Evolutionary conservation across 2,888 invertebrate genomes (phyloP).

Genomic region (Polydesmus complanatus): DNA sequence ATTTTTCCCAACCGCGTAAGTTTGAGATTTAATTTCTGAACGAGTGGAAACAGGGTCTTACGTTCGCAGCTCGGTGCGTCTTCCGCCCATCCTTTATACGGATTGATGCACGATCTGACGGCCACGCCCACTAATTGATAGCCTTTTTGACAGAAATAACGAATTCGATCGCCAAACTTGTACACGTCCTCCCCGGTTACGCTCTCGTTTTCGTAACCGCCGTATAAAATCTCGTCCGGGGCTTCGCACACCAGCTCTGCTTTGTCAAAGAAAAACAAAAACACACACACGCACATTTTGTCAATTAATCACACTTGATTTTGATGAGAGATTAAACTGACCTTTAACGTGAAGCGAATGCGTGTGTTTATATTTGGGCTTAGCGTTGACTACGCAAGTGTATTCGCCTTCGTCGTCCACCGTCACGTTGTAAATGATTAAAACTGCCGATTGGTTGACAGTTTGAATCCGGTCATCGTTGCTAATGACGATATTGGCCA

Average conservation of each 20-base stretch:
- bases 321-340: conserved; percentile 6
- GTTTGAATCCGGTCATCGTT: conserved; percentile 12
- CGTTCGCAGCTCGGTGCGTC: conserved; percentile 14
- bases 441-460: conserved; percentile 8
- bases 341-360: conserved; percentile 10
- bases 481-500: conserved; percentile 15
- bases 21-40: no score
- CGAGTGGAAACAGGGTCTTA: no score
- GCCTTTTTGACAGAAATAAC: conserved; percentile 15
- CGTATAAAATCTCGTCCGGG: conserved; percentile 3
- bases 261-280: not conserved
- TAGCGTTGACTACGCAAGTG: conserved; percentile 11
- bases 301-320: no score
- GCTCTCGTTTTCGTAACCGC: conserved; percentile 2
- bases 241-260: conserved; percentile 15
- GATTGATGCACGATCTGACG: conserved; percentile 10
- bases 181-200: not conserved
- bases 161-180: conserved; percentile 14
- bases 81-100: conserved; percentile 15
- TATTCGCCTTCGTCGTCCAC: conserved; percentile 16
- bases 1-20: no score
- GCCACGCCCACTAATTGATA: conserved; percentile 7
- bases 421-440: conserved; percentile 14
- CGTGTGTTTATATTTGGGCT: conserved; percentile 8
- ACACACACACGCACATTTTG: no score